Evolutionary conservation across 2,888 invertebrate species (phyloP), one percentile per base, ranked within the genome.

Genomic region (Neoascia interrupta): DNA sequence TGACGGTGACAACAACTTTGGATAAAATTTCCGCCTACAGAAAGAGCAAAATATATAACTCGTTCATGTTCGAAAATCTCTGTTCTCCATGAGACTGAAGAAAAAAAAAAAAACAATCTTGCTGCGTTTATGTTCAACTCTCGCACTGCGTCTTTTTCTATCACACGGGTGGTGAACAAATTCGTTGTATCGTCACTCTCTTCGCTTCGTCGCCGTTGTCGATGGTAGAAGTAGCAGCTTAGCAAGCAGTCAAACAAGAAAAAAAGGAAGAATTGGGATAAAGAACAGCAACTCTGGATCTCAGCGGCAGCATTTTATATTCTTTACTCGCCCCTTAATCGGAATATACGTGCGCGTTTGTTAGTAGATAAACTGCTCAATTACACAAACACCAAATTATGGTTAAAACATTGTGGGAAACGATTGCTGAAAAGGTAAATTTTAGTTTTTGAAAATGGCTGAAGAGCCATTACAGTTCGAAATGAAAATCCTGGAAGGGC

Each of bases 351-450:
- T 41, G 64, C 34, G 45, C 31, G 66, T 4, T 26, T 34, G 41
- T 69, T 60, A 39, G 37, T 34, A n/a, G 31, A 49, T 53, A 26
- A 34, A 54, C 37, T 5, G 13, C 18, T 41, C 26, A 54, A 76
- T 41, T 60, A 53, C 23, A 36, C 18, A 53, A 58, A 53, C 18
- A 36, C 19, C 47, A 58, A 76, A 76, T 54, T 72, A 79, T 79
- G 79, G 61, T 79, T 61, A 72, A 61, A 79, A 73, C 53, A 68
- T 79, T 79, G 72, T 73, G 73, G 66, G 61, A 72, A 61, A 61
- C 61, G 31, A 79, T 73, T 70, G 51, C 72, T 73, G 73, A 79
- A 73, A 79, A 79, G 79, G 79, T 79, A 79, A 79, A 73, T 10
- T 43, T 54, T 5, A 21, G 45, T 70, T 72, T 56, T 41, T 61